phyloP scores from a whole-genome alignment of 2,113 vertebrate genomes.

The Calidris pygmaea region DNA sequence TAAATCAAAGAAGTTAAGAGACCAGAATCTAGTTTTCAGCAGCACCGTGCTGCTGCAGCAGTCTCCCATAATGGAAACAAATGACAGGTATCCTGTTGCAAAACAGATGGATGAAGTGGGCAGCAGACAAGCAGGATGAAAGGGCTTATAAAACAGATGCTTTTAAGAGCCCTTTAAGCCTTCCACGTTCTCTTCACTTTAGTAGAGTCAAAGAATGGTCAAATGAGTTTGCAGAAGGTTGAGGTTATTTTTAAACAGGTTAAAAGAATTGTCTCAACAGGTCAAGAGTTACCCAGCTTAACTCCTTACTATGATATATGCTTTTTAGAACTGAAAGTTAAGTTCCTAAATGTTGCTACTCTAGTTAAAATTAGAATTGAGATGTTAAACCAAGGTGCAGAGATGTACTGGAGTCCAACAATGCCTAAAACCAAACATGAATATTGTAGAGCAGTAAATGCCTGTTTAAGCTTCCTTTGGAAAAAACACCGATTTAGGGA shows the following conservation, averaged over 20 bases:
- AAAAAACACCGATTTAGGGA: neutral
- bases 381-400: neutral
- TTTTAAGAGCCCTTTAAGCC: neutral
- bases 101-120: neutral
- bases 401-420: neutral
- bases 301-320: neutral
- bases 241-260: neutral
- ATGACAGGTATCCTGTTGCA: neutral
- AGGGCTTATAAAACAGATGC: neutral
- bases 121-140: neutral
- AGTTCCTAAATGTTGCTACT: neutral
- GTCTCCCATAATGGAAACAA: neutral
- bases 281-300: neutral
- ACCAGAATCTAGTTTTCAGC: neutral
- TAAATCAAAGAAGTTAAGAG: neutral
- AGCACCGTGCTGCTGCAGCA: neutral
- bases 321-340: neutral
- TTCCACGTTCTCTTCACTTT: neutral
- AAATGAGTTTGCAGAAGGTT: neutral
- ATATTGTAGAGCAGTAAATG: neutral
- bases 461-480: neutral
- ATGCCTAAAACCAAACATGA: neutral
- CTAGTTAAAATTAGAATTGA: neutral
- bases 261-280: neutral
- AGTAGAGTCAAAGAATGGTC: neutral